phyloP scores from a whole-genome alignment of 2,797 vertebrate genomes.

The Acrocephalus scirpaceus region DNA sequence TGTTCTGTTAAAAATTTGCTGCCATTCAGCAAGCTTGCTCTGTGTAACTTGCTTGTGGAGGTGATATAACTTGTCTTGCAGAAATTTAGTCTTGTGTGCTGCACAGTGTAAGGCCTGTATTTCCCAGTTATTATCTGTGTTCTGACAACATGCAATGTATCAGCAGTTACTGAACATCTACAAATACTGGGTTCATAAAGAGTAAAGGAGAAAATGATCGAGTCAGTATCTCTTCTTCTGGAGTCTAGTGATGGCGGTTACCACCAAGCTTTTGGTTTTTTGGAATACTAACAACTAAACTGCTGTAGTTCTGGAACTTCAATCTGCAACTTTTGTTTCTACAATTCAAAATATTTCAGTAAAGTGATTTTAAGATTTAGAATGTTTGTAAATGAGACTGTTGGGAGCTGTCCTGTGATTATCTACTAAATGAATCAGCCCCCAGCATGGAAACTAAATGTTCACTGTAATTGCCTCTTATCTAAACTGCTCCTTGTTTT shows the following conservation, averaged over 20 bases:
- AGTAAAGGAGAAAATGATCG: neutral
- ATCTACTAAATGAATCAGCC: neutral
- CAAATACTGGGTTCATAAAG: neutral
- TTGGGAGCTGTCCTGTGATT: neutral
- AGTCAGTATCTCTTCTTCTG: neutral
- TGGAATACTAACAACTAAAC: neutral
- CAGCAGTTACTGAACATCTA: neutral
- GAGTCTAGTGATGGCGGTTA: neutral
- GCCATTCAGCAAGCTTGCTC: neutral
- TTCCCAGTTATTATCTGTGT: rapidly evolving
- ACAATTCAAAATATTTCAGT: neutral
- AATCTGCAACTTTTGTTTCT: neutral
- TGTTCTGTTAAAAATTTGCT: neutral
- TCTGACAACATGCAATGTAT: neutral
- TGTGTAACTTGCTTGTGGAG: neutral
- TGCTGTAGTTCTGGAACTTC: neutral
- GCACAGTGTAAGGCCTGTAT: neutral
- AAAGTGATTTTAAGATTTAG: neutral
- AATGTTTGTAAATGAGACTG: neutral
- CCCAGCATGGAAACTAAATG: neutral
- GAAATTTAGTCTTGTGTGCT: neutral
- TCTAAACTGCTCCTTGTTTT: neutral
- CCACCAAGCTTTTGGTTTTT: neutral
- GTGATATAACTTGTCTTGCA: neutral
- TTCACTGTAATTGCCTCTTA: neutral